Conservation (phyloP, 2,888 invertebrate genomes). For the Erannis defoliaria region DNA sequence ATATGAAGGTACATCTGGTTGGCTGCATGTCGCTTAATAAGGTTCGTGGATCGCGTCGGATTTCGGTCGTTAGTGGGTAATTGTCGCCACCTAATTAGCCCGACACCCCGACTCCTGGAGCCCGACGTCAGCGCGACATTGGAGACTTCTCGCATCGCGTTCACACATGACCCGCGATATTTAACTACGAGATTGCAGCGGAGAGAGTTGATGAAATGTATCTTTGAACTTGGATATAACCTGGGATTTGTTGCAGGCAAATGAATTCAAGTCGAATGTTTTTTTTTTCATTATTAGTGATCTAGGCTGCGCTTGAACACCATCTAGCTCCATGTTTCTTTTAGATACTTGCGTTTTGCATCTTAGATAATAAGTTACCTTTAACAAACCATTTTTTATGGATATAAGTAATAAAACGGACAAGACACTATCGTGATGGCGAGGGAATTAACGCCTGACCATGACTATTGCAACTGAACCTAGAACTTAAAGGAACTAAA, state of each 20-base stretch:
- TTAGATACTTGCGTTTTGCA: too few relatives aligned
- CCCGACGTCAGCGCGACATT: conserved; percentile 57
- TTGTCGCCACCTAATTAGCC: conserved; percentile 82
- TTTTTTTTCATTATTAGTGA: too few relatives aligned
- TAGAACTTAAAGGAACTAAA: too few relatives aligned
- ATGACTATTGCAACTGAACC: too few relatives aligned
- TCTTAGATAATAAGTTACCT: too few relatives aligned
- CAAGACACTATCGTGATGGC: too few relatives aligned
- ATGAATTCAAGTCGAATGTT: neutral
- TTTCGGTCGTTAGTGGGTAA: conserved; percentile 82
- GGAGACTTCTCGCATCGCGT: conserved; percentile 57
- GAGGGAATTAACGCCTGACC: too few relatives aligned
- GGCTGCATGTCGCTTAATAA: conserved; percentile 73
- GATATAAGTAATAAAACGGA: too few relatives aligned
- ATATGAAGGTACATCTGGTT: conserved; percentile 36
- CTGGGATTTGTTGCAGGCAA: neutral
- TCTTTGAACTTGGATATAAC: conserved; percentile 17
- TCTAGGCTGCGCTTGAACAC: too few relatives aligned
- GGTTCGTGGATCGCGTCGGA: conserved; percentile 67
- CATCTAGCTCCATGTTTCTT: too few relatives aligned
- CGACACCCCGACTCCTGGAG: conserved; percentile 53
- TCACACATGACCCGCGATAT: conserved; percentile 78
- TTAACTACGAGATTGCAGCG: conserved; percentile 55
- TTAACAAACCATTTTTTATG: too few relatives aligned
- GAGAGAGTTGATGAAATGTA: conserved; percentile 35